Conservation (phyloP, 2,797 vertebrate genomes). For the Acanthiza pusilla region DNA sequence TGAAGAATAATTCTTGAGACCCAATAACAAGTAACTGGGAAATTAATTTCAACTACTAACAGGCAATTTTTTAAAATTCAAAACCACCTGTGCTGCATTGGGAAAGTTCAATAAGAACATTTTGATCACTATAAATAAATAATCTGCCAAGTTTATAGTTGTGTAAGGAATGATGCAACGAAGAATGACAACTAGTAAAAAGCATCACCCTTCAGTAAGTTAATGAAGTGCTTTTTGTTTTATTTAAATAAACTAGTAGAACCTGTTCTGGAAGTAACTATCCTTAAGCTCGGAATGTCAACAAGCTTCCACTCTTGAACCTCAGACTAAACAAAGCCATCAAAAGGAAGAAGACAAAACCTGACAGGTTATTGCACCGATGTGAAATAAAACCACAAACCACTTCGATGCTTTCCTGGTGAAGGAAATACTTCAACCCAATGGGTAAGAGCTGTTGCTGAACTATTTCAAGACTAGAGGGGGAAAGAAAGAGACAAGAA, state of each 20-base stretch:
- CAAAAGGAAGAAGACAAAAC: not conserved
- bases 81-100: not conserved
- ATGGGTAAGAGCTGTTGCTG: not conserved
- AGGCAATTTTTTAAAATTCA: not conserved
- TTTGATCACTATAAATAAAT: not conserved
- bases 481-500: not conserved
- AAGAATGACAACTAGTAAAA: not conserved
- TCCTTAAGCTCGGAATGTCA: not conserved
- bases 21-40: not conserved
- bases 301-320: constrained; percentile 1
- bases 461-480: not conserved
- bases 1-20: not conserved
- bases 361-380: not conserved
- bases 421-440: not conserved
- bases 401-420: not conserved
- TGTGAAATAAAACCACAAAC: not conserved
- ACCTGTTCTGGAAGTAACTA: constrained; percentile 14
- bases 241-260: constrained; percentile 13
- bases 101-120: not conserved
- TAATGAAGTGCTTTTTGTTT: not conserved
- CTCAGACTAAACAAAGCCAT: constrained; percentile 34
- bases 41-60: not conserved
- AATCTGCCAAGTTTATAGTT: not conserved
- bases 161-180: not conserved
- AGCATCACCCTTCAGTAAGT: not conserved